Conservation (phyloP, 2,797 vertebrate genomes). For the Coendou prehensilis region DNA sequence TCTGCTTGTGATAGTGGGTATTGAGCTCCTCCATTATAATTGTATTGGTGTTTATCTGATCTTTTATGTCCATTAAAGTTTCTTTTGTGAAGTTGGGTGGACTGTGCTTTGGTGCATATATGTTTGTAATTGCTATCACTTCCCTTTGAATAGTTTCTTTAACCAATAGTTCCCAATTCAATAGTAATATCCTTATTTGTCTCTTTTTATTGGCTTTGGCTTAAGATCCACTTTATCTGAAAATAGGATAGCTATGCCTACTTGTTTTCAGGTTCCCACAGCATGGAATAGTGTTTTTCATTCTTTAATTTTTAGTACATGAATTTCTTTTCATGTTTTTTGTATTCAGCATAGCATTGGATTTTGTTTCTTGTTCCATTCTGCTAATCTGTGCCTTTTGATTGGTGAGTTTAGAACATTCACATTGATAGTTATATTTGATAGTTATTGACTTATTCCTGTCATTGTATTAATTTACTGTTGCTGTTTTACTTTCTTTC, state of each 20-base stretch:
- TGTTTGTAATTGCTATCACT: background rate
- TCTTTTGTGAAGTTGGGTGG: background rate
- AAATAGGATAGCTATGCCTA: background rate
- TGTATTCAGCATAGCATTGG: background rate
- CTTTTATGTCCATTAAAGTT: background rate
- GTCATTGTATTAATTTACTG: background rate
- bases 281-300: too few species aligned
- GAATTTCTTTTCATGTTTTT: background rate
- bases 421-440: background rate
- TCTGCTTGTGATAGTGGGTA: background rate
- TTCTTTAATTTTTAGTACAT: background rate
- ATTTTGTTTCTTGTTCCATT: background rate
- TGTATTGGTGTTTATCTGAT: background rate
- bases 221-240: background rate
- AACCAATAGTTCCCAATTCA: background rate
- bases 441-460: background rate
- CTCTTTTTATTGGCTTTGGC: background rate
- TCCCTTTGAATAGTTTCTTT: background rate
- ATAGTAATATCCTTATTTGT: background rate
- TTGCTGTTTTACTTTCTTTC: background rate
- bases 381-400: background rate
- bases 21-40: background rate
- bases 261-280: background rate
- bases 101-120: background rate
- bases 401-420: background rate